Base-by-base conservation (phyloP, 1,140 invertebrate genomes). In the Uloborus diversus region DNA sequence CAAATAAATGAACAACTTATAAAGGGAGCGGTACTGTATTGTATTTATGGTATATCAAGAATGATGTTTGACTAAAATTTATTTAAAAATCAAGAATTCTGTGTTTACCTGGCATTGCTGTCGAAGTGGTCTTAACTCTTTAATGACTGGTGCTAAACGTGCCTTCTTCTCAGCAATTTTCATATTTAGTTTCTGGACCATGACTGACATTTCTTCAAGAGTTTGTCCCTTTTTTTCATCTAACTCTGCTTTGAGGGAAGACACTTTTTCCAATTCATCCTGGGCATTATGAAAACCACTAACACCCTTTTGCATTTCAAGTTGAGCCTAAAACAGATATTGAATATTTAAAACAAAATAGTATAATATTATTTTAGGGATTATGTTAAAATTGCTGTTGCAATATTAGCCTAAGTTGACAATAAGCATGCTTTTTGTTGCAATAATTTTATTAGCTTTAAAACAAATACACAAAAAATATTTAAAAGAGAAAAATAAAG, bases 91-190 rank as follows among this genome's bases (percentile, higher is more conserved):
- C n/a, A n/a, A n/a, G n/a, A n/a, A n/a, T n/a, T n/a, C n/a, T n/a
- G n/a, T n/a, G n/a, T 28, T 82, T 79, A 87, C 86, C 83, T 90
- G 87, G 35, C 85, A 86, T 82, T 88, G 87, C 82, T 91, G 87
- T 68, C 91, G 84, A 35, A 91, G 82, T 14, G 88, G 88, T 76
- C 90, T 86, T n/a, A 92, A 82, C 82, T 92, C 91, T 86, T 90
- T 91, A 53, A 93, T 89, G 1, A 93, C 84, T 4, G 91, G 90
- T 3, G 90, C 89, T 20, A 93, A 83, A 80, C 89, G 87, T 14
- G 87, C 86, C 82, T 91, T 91, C 73, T 90, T 89, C 23, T 87
- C 84, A 0, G 87, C 87, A 65, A 93, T 89, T 62, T 88, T 88
- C 3, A 86, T 85, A 42, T 87, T 88, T 3, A 93, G 85, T 78